Evolutionary conservation across 2,797 vertebrate species (phyloP).

Genomic region (Valencia hispanica): DNA sequence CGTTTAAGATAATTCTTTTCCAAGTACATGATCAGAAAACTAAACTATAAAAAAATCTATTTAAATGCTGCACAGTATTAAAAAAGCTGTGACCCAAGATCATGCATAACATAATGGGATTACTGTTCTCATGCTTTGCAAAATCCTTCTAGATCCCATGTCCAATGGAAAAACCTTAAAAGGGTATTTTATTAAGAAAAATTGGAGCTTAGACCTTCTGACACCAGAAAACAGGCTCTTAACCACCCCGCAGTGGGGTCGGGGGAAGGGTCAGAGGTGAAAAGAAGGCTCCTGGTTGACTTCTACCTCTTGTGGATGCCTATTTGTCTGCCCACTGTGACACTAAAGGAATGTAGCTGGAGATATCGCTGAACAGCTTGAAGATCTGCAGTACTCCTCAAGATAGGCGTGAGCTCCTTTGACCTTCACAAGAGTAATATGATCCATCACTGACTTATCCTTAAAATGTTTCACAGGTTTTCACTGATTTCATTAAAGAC

Average conservation of each 20-base stretch:
- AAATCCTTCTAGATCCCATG: not conserved
- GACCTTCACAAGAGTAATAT: constrained; percentile 5
- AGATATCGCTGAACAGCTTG: constrained; percentile 52
- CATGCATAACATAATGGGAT: not conserved
- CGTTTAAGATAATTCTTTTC: not conserved
- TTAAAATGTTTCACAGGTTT: constrained; percentile 17
- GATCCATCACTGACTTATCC: constrained; percentile 1
- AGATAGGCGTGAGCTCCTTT: constrained; percentile 21
- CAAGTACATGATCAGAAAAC: not conserved
- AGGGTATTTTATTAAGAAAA: not conserved
- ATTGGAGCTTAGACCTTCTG: constrained; percentile 1
- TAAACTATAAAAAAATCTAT: not conserved
- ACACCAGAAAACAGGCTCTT: constrained; percentile 18
- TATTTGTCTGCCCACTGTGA: constrained; percentile 16
- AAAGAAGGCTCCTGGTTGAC: constrained; percentile 38
- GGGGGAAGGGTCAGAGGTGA: constrained; percentile 59
- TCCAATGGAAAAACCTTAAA: not conserved
- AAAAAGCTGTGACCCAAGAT: not conserved
- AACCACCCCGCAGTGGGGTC: constrained; percentile 17
- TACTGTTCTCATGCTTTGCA: not conserved
- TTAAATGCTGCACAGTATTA: not conserved
- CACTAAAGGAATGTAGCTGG: constrained; percentile 55
- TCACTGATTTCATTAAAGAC: constrained; percentile 4
- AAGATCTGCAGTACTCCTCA: constrained; percentile 35
- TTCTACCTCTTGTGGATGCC: constrained; percentile 30